These are phyloP conservation scores for Drosophila niveifrons DNA, from an alignment of 2,888 invertebrate species.

Conservation along the genomic window DNA sequence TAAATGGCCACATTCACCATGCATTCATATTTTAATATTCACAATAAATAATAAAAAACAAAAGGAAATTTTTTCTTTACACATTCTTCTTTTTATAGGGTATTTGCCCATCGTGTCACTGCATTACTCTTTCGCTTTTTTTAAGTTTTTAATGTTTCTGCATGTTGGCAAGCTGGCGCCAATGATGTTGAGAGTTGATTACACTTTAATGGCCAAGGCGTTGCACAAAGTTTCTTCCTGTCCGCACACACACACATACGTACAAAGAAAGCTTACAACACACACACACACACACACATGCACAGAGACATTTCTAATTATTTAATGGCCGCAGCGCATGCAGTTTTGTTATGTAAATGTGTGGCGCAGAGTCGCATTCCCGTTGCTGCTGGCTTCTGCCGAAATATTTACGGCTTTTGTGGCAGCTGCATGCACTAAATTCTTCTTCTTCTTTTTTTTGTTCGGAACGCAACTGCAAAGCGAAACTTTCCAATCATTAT, in stretches of 20 bases:
- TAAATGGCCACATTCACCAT: too few species aligned
- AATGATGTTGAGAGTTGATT: constrained; percentile 73
- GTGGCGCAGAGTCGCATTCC: constrained; percentile 59
- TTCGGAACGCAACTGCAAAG: constrained; percentile 58
- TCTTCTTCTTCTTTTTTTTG: constrained; percentile 45
- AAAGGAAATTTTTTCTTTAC: too few species aligned
- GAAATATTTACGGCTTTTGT: constrained; percentile 74
- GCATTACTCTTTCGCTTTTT: constrained; percentile 9
- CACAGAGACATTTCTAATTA: constrained; percentile 74
- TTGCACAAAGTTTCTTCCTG: constrained; percentile 55
- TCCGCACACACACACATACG: constrained; percentile 7
- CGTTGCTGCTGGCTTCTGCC: constrained; percentile 45
- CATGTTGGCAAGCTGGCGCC: constrained; percentile 51
- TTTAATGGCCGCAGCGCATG: constrained; percentile 78
- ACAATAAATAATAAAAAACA: too few species aligned
- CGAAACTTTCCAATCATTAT: constrained; percentile 80
- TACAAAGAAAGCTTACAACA: neutral
- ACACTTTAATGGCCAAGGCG: constrained; percentile 77
- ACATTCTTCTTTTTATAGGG: constrained; percentile 23
- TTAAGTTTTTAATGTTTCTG: constrained; percentile 36
- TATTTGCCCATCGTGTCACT: constrained; percentile 24
- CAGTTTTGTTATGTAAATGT: constrained; percentile 81
- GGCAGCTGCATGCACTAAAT: constrained; percentile 69
- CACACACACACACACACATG: constrained; percentile 17
- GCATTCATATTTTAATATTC: too few species aligned